Evolutionary conservation across 2,113 vertebrate genomes (phyloP).

Genomic region (Microcebus tavaratra): DNA sequence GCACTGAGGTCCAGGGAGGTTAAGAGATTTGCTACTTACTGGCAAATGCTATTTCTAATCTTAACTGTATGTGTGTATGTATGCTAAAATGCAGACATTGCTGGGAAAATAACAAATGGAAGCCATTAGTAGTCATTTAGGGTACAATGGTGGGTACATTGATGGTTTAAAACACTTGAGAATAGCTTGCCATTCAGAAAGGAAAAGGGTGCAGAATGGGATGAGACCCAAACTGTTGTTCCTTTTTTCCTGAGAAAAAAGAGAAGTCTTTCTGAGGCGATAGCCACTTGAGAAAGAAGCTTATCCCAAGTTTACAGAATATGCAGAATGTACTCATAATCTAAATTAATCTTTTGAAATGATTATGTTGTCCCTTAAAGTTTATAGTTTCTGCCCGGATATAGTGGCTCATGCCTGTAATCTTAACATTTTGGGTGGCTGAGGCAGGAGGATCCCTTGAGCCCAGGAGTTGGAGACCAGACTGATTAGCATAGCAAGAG

Average conservation of each 20-base stretch:
- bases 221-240: background rate
- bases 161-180: background rate
- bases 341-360: background rate
- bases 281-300: background rate
- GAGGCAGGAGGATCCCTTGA: too few species aligned
- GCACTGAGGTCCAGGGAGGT: background rate
- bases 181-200: background rate
- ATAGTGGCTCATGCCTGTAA: too few species aligned
- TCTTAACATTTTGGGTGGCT: too few species aligned
- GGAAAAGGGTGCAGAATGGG: background rate
- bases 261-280: background rate
- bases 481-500: too few species aligned
- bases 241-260: background rate
- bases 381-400: background rate
- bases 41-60: background rate
- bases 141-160: background rate
- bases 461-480: too few species aligned
- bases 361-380: background rate
- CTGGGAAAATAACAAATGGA: background rate
- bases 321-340: background rate
- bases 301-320: background rate
- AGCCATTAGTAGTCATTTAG: background rate
- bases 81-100: background rate
- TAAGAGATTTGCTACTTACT: background rate
- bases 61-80: background rate